Conservation (phyloP, 1,140 invertebrate species). For the Alviniconcha marisindica region DNA sequence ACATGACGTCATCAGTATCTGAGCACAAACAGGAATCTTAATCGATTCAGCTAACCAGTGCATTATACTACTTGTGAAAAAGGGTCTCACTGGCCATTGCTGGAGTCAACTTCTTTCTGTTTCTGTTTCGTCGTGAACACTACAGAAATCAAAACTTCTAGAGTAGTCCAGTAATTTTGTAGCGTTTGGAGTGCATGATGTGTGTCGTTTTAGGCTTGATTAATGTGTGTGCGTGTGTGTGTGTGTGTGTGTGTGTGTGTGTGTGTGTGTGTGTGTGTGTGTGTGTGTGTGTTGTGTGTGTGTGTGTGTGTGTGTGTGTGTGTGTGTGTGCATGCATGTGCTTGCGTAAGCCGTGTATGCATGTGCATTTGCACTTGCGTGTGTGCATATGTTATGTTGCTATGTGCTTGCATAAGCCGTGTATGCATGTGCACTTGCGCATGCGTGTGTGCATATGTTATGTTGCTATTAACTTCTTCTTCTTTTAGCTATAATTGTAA, state of each 20-base stretch:
- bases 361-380: no score
- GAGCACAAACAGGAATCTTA: not conserved
- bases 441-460: no score
- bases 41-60: not conserved
- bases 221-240: not conserved
- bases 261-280: not conserved
- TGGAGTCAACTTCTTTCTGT: no score
- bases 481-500: no score
- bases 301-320: constrained; percentile 3
- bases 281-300: not conserved
- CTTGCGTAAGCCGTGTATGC: no score
- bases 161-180: no score
- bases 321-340: no score
- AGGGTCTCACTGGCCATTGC: no score
- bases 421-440: no score
- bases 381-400: no score
- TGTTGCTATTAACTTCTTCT: no score
- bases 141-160: not conserved
- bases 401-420: no score
- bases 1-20: constrained; percentile 15
- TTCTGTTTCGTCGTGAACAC: not conserved
- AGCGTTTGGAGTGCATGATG: not conserved
- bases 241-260: not conserved
- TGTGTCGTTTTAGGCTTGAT: not conserved
- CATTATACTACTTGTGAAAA: not conserved